Evolutionary conservation across 2,113 vertebrate species (phyloP).

Genomic region (Entelurus aequoreus): DNA sequence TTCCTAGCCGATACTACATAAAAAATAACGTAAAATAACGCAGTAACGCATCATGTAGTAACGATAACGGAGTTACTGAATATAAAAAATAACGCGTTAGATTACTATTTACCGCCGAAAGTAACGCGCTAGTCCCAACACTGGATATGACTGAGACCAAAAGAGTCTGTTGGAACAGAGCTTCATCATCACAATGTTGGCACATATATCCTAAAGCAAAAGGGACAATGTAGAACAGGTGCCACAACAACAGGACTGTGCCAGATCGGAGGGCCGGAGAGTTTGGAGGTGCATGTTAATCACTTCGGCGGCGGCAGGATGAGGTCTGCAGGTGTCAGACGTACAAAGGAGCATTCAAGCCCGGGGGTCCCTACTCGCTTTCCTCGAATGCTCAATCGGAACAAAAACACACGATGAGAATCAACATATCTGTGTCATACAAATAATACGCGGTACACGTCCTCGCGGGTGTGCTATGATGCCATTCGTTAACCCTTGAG

Average conservation of each 20-base stretch:
- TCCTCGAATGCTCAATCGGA: slow-evolving; percentile 12
- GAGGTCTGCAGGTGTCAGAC: slow-evolving; percentile 65
- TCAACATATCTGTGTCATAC: slow-evolving; percentile 4
- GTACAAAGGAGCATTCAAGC: slow-evolving; percentile 69
- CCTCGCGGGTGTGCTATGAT: not conserved
- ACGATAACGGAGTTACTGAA: too few species aligned
- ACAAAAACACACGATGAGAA: slow-evolving; percentile 20
- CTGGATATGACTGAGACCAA: too few species aligned
- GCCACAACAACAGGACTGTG: slow-evolving; percentile 44
- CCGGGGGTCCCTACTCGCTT: slow-evolving; percentile 26
- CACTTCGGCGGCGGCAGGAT: slow-evolving; percentile 48
- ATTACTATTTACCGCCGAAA: too few species aligned
- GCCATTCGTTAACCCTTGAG: too few species aligned
- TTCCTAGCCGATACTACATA: too few species aligned
- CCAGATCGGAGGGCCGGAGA: slow-evolving; percentile 49
- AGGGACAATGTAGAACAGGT: slow-evolving; percentile 55
- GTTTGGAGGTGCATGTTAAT: slow-evolving; percentile 70
- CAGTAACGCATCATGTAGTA: too few species aligned
- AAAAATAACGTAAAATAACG: too few species aligned
- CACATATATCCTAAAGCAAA: slow-evolving; percentile 40
- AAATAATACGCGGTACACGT: not conserved
- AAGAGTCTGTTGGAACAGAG: too few species aligned
- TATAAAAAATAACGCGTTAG: too few species aligned
- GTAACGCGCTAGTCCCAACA: too few species aligned
- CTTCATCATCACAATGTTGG: slow-evolving; percentile 9